Conservation (phyloP, 2,797 vertebrate genomes). For the Lepidocolaptes lacrymiger region DNA sequence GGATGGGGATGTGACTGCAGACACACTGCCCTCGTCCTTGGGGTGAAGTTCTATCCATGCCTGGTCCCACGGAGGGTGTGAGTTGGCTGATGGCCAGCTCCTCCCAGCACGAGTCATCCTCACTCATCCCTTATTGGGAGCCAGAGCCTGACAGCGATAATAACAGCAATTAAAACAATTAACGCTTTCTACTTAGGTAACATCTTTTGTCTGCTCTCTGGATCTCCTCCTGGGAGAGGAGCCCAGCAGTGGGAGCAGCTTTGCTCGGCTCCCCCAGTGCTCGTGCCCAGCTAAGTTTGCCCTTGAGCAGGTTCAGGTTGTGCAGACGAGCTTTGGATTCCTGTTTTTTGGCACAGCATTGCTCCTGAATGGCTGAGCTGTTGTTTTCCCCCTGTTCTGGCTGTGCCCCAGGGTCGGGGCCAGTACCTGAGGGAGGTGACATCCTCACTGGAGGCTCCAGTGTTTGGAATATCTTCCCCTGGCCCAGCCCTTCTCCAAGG, state of each 20-base stretch:
- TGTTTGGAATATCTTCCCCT: neutral
- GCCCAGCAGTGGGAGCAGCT: neutral
- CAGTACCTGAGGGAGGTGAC: fast-evolving
- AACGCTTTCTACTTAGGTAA: neutral
- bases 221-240: neutral
- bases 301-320: fast-evolving
- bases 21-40: neutral
- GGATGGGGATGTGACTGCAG: too few relatives aligned
- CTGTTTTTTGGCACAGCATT: fast-evolving
- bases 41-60: neutral
- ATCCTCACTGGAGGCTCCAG: neutral
- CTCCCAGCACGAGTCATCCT: neutral
- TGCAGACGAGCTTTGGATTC: neutral
- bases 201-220: neutral
- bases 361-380: neutral
- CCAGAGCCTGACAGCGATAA: neutral
- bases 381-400: neutral
- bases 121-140: neutral
- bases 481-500: neutral
- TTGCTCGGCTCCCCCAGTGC: neutral
- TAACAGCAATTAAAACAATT: neutral
- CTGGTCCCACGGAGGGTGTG: fast-evolving
- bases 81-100: neutral
- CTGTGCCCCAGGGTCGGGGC: neutral
- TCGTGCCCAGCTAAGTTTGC: neutral